A percentile compares a stretch with the other conserved stretches of the same genome.
These are phyloP conservation scores for Rhyacophila evoluta DNA, from an alignment of 2,888 invertebrate genomes.

Conservation along the genomic window DNA sequence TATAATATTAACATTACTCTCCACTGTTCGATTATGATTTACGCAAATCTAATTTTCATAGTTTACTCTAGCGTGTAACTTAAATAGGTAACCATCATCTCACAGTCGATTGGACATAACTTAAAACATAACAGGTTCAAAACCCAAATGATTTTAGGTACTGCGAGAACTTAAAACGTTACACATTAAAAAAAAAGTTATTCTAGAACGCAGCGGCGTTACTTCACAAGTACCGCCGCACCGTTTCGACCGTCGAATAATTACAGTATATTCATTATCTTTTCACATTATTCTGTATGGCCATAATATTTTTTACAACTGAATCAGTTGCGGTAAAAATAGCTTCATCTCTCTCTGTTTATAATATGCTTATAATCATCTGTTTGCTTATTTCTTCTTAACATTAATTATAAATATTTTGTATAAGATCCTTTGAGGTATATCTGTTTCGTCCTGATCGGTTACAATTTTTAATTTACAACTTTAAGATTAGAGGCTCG, in stretches of 20 bases:
- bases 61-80: conserved; percentile 52
- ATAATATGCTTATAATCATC: conserved; percentile 50
- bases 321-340: conserved; percentile 50
- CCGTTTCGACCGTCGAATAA: conserved; percentile 38
- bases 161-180: conserved; percentile 47
- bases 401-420: conserved; percentile 53
- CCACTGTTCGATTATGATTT: conserved; percentile 44
- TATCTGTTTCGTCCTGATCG: conserved; percentile 53
- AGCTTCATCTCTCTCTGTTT: conserved; percentile 52
- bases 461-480: conserved; percentile 33
- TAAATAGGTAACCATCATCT: conserved; percentile 65
- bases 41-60: conserved; percentile 40
- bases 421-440: conserved; percentile 54
- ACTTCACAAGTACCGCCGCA: conserved; percentile 45
- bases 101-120: conserved; percentile 65
- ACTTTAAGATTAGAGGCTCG: conserved; percentile 34
- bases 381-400: conserved; percentile 52
- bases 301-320: conserved; percentile 44
- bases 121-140: conserved; percentile 58
- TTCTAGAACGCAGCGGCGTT: conserved; percentile 39
- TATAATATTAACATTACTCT: conserved; percentile 44
- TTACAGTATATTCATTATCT: conserved; percentile 37
- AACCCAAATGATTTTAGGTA: conserved; percentile 57
- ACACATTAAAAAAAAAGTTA: conserved; percentile 43
- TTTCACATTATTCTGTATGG: conserved; percentile 45